phyloP scores from a whole-genome alignment of 2,797 vertebrate species.

The Gallinago stenura region DNA sequence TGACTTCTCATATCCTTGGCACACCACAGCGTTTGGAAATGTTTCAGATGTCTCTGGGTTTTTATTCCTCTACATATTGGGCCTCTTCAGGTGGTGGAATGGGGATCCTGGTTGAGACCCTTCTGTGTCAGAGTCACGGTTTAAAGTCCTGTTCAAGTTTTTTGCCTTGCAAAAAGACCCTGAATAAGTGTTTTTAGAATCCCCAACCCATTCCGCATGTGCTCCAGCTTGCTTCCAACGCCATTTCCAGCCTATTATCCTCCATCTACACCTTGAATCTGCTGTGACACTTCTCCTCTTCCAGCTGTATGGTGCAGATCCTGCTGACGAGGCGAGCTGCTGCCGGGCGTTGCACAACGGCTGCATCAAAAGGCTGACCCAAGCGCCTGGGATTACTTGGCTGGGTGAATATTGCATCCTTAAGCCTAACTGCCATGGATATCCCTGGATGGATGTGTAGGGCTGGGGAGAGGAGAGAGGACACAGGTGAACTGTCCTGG shows the following conservation, averaged over 20 bases:
- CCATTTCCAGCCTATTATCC: not conserved
- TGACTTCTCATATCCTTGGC: not conserved
- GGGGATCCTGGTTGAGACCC: not conserved
- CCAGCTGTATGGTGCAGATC: not conserved
- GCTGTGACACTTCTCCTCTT: not conserved
- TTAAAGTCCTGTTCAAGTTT: not conserved
- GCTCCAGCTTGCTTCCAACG: not conserved
- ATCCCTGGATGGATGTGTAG: not conserved
- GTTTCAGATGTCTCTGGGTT: not conserved
- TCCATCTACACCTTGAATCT: not conserved
- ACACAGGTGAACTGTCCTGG: not conserved
- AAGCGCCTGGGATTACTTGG: not conserved
- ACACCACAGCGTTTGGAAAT: not conserved
- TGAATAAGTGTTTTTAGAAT: not conserved
- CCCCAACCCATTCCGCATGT: too few relatives aligned
- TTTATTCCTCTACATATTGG: not conserved
- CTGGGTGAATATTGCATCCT: not conserved
- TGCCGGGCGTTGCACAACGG: not conserved
- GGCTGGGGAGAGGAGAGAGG: not conserved
- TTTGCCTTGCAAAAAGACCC: not conserved
- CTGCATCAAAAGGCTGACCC: not conserved
- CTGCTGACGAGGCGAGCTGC: not conserved
- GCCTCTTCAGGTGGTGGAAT: not conserved
- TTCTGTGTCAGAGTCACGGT: not conserved
- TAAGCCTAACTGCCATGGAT: not conserved